Evolutionary conservation across 2,888 invertebrate species (phyloP).

Genomic region (Sesia apiformis): DNA sequence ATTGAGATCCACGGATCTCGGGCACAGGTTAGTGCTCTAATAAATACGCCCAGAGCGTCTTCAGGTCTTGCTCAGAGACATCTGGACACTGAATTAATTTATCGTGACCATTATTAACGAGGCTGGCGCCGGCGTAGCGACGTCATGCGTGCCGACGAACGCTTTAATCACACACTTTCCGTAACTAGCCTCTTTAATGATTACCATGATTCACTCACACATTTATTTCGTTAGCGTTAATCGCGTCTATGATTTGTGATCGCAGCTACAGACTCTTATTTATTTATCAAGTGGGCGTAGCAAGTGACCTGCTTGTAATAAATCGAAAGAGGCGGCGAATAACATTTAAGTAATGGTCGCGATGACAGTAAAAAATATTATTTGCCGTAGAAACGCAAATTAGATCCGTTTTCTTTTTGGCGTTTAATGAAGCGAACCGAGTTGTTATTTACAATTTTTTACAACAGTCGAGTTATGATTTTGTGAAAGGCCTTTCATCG

Average conservation of each 20-base stretch:
- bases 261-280: slow-evolving; percentile 3
- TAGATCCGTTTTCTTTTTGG: background rate
- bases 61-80: slow-evolving; percentile 21
- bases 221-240: slow-evolving; percentile 33
- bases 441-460: background rate
- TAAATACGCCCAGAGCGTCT: slow-evolving; percentile 24
- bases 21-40: slow-evolving; percentile 10
- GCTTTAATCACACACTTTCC: slow-evolving; percentile 16
- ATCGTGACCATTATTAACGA: slow-evolving; percentile 36
- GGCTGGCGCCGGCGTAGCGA: slow-evolving; percentile 21
- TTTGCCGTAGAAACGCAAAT: slow-evolving; percentile 1
- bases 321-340: slow-evolving; percentile 18
- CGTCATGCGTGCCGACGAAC: slow-evolving; percentile 27
- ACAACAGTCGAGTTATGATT: background rate
- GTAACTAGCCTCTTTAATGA: slow-evolving; percentile 19
- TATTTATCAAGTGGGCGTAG: slow-evolving; percentile 12
- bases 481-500: background rate
- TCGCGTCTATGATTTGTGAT: slow-evolving; percentile 29
- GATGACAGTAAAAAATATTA: background rate
- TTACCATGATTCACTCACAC: slow-evolving; percentile 27
- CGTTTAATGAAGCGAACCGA: background rate
- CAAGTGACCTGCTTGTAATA: slow-evolving; percentile 14
- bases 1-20: slow-evolving; percentile 8
- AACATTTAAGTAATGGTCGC: slow-evolving; percentile 5
- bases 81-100: slow-evolving; percentile 42